Conservation (phyloP, 2,888 invertebrate species). For the Luffia ferchaultella region DNA sequence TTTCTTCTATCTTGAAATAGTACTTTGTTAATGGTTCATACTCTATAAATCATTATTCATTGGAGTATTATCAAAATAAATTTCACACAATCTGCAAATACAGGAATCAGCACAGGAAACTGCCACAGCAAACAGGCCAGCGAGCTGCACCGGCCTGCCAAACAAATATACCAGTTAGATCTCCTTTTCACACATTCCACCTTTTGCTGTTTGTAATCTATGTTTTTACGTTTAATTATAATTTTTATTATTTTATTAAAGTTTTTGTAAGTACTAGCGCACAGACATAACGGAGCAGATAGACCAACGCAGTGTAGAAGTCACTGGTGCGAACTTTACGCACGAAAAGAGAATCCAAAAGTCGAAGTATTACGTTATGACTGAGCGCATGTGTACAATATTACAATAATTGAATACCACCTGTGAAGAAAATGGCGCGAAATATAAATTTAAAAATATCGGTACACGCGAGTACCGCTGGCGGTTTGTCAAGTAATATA, state of each 20-base stretch:
- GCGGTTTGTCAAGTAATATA: slow-evolving; percentile 31
- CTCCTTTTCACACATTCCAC: slow-evolving; percentile 4
- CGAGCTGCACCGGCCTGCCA: slow-evolving; percentile 65
- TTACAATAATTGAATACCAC: not conserved
- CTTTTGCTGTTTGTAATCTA: not conserved
- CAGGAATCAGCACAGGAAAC: slow-evolving; percentile 21
- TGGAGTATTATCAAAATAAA: not conserved
- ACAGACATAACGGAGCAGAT: no score
- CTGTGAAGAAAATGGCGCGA: no score
- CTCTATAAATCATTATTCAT: not conserved
- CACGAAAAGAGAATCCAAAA: no score
- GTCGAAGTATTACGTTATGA: no score
- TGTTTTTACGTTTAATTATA: not conserved
- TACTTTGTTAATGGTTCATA: not conserved
- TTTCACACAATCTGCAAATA: slow-evolving; percentile 44
- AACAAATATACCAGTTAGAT: slow-evolving; percentile 57
- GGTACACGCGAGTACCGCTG: not conserved
- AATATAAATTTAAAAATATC: no score
- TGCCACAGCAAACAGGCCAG: slow-evolving; percentile 65
- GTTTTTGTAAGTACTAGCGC: no score
- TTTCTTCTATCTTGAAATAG: not conserved
- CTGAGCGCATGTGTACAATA: not conserved
- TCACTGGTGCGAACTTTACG: no score
- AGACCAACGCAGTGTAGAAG: no score
- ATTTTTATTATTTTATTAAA: not conserved